Evolutionary conservation across 2,797 vertebrate species (phyloP), one percentile per base, ranked within the genome.

Genomic region (Parotocinclus haroldoi): DNA sequence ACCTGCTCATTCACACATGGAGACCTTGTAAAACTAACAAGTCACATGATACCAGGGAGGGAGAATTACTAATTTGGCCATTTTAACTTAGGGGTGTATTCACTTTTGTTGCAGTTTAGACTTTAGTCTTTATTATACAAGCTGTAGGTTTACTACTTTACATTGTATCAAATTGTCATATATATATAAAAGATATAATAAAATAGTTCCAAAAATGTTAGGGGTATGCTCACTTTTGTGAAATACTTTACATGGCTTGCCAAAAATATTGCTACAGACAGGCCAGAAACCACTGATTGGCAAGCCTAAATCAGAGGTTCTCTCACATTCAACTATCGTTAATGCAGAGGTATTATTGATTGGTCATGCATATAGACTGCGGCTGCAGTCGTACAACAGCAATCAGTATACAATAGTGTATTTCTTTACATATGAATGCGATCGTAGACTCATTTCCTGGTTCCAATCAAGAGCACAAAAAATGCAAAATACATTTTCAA

Each of bases 231-330:
- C n/a, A n/a, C n/a, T n/a, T n/a, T n/a, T n/a, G n/a, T n/a, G n/a
- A n/a, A n/a, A n/a, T n/a, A n/a, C n/a, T n/a, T n/a, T 27, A 37
- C 14, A 37, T 59, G 42, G 7, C 42, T 58, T 14, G 40, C 57
- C 58, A 45, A 10, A 42, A 9, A 9, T 46, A 13, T 18, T 45
- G 44, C 27, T 36, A 59, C 44, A 58, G 42, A 59, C 45, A 49
- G 27, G 37, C 48, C 48, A 27, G 27, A 49, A 7, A n/a, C 9
- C 19, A 16, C 0, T 60, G 45, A 10, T 19, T 59, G 27, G 37
- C n/a, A 49, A 48, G 44, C 19, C 13, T 48, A 42, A 60, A 60
- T 60, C 19, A 60, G 58, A 37, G 4, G 27, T 48, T 49, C 27
- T 48, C 9, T 37, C 48, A 3, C 27, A 37, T 36, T 49, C 45